phyloP scores from a whole-genome alignment of 2,113 vertebrate genomes.

The Taurulus bubalis region DNA sequence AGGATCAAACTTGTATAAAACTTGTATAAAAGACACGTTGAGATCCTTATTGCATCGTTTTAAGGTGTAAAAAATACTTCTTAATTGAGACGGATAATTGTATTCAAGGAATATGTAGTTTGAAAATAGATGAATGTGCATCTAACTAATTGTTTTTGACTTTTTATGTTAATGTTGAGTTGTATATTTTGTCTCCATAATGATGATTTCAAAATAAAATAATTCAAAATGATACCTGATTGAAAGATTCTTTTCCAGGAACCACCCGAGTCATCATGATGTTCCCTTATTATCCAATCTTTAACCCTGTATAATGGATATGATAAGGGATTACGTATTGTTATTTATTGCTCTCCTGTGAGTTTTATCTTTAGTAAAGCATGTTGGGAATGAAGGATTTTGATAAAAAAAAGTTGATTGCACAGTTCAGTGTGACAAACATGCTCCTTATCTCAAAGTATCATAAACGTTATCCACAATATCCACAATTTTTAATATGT shows the following conservation, averaged over 20 bases:
- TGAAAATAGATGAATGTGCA: constrained; percentile 45
- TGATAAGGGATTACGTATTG: constrained; percentile 18
- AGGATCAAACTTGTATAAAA: background rate
- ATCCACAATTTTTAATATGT: background rate
- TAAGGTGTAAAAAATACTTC: constrained; percentile 68
- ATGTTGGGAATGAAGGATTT: background rate
- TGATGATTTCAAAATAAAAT: constrained; percentile 8
- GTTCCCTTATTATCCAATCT: background rate
- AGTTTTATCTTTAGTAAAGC: constrained; percentile 40
- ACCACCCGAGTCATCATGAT: background rate
- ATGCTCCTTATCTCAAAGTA: background rate
- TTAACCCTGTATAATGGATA: background rate
- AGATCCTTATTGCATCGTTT: constrained; percentile 62
- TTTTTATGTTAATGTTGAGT: constrained; percentile 17
- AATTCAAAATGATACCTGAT: background rate
- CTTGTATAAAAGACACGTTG: constrained; percentile 27
- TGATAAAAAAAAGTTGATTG: background rate
- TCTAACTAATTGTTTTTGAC: constrained; percentile 38
- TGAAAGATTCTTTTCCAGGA: constrained; percentile 3
- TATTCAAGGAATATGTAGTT: constrained; percentile 74
- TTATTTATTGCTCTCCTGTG: constrained; percentile 38
- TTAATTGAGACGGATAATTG: constrained; percentile 57
- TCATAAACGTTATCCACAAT: background rate
- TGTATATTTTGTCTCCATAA: background rate
- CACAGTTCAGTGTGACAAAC: constrained; percentile 17